A percentile compares a stretch with the other conserved stretches of the same genome.
phyloP scores from a whole-genome alignment of 1,140 invertebrate species.

The Bombus huntii region DNA sequence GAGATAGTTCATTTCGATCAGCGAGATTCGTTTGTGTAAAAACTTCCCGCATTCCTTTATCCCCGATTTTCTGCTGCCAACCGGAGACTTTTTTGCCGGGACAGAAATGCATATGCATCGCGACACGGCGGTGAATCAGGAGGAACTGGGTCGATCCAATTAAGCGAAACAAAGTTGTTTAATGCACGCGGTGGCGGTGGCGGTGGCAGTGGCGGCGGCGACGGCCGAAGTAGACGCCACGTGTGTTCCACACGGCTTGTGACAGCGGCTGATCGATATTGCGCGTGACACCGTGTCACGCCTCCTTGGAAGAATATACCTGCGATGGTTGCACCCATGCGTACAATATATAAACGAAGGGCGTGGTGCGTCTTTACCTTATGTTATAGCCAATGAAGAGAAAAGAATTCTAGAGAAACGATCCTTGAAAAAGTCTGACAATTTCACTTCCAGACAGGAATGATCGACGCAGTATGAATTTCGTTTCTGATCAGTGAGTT shows the following conservation, averaged over 20 bases:
- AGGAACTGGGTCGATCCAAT: slow-evolving; percentile 67
- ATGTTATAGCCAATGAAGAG: neutral
- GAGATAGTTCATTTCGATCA: neutral
- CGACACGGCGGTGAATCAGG: slow-evolving; percentile 18
- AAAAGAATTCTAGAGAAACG: too few species aligned
- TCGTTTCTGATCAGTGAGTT: neutral
- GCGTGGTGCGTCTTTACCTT: slow-evolving; percentile 16
- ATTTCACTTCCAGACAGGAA: neutral
- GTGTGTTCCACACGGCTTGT: slow-evolving; percentile 21
- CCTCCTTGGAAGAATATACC: slow-evolving; percentile 51
- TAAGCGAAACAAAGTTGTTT: slow-evolving; percentile 68
- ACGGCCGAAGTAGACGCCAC: slow-evolving; percentile 27
- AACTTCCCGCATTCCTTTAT: neutral
- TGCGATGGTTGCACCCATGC: neutral
- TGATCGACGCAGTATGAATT: neutral
- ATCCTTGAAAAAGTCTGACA: neutral
- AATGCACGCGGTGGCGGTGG: slow-evolving; percentile 40
- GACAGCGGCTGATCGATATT: slow-evolving; percentile 58
- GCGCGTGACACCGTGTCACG: slow-evolving; percentile 42
- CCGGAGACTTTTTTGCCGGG: neutral
- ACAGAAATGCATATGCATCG: slow-evolving; percentile 53
- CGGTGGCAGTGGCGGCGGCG: neutral
- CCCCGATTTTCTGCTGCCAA: neutral
- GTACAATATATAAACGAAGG: slow-evolving; percentile 5
- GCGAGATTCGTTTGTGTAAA: neutral